These are phyloP conservation scores for Sebastes nivosus DNA, from an alignment of 2,797 vertebrate genomes.

Conservation along the genomic window DNA sequence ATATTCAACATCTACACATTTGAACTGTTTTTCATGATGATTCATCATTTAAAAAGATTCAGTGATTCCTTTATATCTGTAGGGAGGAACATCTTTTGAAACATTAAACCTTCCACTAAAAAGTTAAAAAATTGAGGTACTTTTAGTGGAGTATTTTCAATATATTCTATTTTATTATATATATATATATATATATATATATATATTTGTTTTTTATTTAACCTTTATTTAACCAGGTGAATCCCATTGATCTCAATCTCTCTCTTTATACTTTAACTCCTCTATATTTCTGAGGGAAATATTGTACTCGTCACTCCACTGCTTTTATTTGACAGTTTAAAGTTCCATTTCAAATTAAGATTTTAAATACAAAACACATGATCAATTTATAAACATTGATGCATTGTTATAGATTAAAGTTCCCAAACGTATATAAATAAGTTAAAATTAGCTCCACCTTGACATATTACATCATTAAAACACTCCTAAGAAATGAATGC, in stretches of 20 bases:
- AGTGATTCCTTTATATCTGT: background rate
- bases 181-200: too few relatives aligned
- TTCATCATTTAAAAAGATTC: background rate
- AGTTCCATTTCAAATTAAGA: background rate
- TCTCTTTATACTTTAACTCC: background rate
- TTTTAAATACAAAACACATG: background rate
- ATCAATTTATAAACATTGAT: background rate
- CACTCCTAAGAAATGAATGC: background rate
- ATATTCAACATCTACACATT: background rate
- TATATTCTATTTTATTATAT: background rate
- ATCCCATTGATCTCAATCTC: too few relatives aligned
- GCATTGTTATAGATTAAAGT: background rate
- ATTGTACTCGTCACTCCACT: background rate
- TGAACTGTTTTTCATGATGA: background rate
- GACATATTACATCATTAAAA: background rate
- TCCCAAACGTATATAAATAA: background rate
- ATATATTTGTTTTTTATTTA: too few relatives aligned
- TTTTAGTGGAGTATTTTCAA: background rate
- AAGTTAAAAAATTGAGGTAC: background rate
- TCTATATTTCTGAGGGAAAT: background rate
- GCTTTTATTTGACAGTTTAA: background rate
- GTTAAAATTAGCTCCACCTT: background rate
- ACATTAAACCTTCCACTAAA: background rate
- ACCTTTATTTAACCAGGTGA: too few relatives aligned
- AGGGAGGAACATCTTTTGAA: background rate